phyloP scores from a whole-genome alignment of 2,113 vertebrate genomes.

The Pagrus major region DNA sequence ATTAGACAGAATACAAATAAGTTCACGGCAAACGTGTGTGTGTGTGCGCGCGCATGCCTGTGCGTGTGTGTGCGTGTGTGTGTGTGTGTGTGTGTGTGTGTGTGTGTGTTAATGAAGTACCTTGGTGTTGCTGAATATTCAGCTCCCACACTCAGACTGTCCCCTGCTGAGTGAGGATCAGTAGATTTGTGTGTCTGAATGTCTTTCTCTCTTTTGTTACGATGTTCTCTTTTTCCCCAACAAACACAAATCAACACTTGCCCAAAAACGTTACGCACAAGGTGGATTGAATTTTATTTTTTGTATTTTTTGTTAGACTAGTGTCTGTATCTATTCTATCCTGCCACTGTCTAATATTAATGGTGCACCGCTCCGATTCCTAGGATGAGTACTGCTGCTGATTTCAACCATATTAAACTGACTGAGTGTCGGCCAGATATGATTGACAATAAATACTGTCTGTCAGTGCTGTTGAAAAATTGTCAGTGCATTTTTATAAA shows the following conservation, averaged over 20 bases:
- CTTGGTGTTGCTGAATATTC: constrained; percentile 44
- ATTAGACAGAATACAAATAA: constrained; percentile 44
- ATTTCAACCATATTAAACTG: constrained; percentile 37
- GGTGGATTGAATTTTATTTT: constrained; percentile 33
- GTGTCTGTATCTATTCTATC: constrained; percentile 12
- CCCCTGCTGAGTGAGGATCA: constrained; percentile 34
- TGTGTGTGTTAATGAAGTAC: constrained; percentile 26
- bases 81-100: neutral
- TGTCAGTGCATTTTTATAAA: neutral
- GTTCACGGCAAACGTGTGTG: constrained; percentile 24
- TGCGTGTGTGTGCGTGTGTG: neutral
- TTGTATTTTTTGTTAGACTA: neutral
- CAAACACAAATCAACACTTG: neutral
- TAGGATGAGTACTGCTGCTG: neutral
- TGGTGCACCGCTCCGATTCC: neutral
- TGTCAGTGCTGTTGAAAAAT: constrained; percentile 6
- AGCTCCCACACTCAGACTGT: constrained; percentile 15
- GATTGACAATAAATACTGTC: neutral
- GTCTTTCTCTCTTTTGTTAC: neutral
- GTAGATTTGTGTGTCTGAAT: constrained; percentile 19
- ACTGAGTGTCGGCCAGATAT: neutral
- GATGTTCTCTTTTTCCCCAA: neutral
- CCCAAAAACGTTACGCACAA: constrained; percentile 4
- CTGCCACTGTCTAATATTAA: constrained; percentile 14
- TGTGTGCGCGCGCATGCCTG: no score